phyloP scores from a whole-genome alignment of 1,140 invertebrate genomes.

The Phthorimaea operculella region DNA sequence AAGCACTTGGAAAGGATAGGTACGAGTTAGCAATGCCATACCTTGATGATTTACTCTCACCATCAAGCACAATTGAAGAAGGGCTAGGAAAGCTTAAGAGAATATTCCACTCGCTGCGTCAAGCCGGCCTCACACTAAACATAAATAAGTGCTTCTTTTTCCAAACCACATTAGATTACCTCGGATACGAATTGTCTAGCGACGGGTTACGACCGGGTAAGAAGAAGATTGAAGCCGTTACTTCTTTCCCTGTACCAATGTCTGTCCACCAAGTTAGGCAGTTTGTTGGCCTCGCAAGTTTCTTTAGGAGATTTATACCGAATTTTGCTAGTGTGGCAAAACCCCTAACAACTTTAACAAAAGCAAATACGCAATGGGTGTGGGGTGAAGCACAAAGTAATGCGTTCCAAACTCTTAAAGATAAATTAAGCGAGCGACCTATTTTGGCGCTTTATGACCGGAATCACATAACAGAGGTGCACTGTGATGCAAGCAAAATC shows the following conservation, averaged over 20 bases:
- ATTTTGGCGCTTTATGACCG: constrained; percentile 21
- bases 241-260: constrained; percentile 16
- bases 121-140: neutral
- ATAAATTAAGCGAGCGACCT: constrained; percentile 13
- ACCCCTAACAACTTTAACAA: constrained; percentile 27
- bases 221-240: constrained; percentile 25
- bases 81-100: constrained; percentile 23
- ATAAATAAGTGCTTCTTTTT: neutral
- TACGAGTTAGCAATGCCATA: constrained; percentile 16
- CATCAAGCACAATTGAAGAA: constrained; percentile 19
- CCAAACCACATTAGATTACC: constrained; percentile 11
- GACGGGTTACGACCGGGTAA: constrained; percentile 22
- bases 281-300: constrained; percentile 32
- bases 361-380: constrained; percentile 23
- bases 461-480: constrained; percentile 18
- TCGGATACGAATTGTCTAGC: constrained; percentile 20
- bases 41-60: constrained; percentile 22
- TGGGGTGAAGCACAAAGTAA: constrained; percentile 31
- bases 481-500: constrained; percentile 10
- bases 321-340: constrained; percentile 26
- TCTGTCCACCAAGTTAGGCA: constrained; percentile 29
- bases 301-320: constrained; percentile 27
- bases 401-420: constrained; percentile 26
- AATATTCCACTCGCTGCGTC: constrained; percentile 14
- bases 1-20: constrained; percentile 9